Evolutionary conservation across 2,113 vertebrate genomes (phyloP), one percentile per base, ranked within the genome.

Genomic region (Bufo gargarizans): DNA sequence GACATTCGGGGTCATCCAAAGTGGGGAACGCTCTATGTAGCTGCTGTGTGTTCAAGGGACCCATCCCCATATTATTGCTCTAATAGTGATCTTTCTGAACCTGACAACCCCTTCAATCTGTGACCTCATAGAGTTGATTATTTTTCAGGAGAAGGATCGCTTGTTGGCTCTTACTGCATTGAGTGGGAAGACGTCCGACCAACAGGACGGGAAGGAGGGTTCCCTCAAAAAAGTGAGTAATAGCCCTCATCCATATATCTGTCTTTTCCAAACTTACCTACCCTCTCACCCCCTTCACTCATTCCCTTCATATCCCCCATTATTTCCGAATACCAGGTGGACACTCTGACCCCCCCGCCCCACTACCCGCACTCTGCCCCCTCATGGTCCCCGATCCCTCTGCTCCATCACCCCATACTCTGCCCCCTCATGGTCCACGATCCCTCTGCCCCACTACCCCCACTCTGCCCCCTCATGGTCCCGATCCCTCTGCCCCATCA

Each of bases 141-240:
- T 13, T 55, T 61, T 93, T 91, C 84, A 94, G 91, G 95, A 95
- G 71, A 95, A 95, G 91, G 94, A 94, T 88, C 91, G 88, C 0
- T 89, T 94, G 43, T 49, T 86, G 17, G 92, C 95, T 91, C 95
- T 95, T 93, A 93, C 90, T 2, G 56, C 77, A 4, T 58, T 88
- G 47, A 55, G 47, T 47, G 81, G 58, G 58, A 84, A 84, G 20
- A 74, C 45, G 33, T 22, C 58, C 4, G 87, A 74, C 13, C 71
- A 88, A 33, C 56, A 88, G 58, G 86, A 87, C 45, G 65, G 33
- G 17, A 61, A 55, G 49, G 56, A 65, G 22, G 43, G 5, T 19
- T 6, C 58, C n/a, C 11, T 49, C 12, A 89, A 74, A 84, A 89
- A 84, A 43, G 87, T 89, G 11, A 78, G 81, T 22, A 17, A 11